These are phyloP conservation scores for Limosa lapponica DNA, from an alignment of 2,797 vertebrate genomes.

Conservation along the genomic window DNA sequence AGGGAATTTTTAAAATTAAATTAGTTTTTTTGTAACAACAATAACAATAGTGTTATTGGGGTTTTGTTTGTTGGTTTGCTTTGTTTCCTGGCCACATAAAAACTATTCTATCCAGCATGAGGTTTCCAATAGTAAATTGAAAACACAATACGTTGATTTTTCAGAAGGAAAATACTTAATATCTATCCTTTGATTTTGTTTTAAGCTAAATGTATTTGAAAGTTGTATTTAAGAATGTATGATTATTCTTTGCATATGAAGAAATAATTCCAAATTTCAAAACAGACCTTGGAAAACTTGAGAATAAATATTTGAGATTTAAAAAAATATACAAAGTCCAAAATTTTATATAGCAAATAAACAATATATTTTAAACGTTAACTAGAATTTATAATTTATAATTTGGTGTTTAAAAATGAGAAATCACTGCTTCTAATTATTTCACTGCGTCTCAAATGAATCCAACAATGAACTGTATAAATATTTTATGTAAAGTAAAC, in stretches of 20 bases:
- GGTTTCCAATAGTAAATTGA: background rate
- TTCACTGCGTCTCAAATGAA: background rate
- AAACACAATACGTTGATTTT: background rate
- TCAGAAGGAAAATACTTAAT: background rate
- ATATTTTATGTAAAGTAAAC: background rate
- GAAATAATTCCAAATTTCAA: background rate
- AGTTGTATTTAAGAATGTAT: background rate
- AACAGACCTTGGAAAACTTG: background rate
- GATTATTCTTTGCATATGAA: background rate
- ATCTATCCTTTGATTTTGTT: background rate
- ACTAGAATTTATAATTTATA: background rate
- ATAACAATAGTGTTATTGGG: background rate
- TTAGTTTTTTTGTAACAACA: background rate
- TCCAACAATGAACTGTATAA: background rate
- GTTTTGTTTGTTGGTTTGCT: background rate
- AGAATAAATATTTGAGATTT: background rate
- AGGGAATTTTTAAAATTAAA: background rate
- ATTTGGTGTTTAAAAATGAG: background rate
- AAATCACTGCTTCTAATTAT: background rate
- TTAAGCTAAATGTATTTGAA: background rate
- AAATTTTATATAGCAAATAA: background rate
- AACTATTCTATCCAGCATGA: background rate
- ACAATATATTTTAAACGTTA: background rate
- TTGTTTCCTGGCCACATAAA: background rate
- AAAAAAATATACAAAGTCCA: background rate